Evolutionary conservation across 2,797 vertebrate species (phyloP), one percentile per base, ranked within the genome.

Genomic region (Manis pentadactyla): DNA sequence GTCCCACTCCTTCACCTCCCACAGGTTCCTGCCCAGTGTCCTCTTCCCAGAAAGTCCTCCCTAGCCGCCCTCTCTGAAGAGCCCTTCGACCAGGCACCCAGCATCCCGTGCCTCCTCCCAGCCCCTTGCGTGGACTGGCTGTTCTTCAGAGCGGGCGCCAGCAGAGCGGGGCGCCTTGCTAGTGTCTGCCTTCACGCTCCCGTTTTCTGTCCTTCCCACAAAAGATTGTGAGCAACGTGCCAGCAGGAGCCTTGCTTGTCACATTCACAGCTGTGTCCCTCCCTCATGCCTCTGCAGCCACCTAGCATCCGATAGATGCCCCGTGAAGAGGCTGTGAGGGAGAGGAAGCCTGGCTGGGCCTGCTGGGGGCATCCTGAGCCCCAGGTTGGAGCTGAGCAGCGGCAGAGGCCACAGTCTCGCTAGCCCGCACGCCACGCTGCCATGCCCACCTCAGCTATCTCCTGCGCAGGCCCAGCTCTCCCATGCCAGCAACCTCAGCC

Each of bases 121-220:
- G 12, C 4, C 4, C n/a, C 29, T 23, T 11, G 21, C 23, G 7
- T 0, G 0, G 57, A 14, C 5, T 6, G 4, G 18, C 87, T 42
- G 42, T 27, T 15, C 39, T 69, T 15, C 77, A 2, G 1, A 7
- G 7, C 8, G 0, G 0, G 27, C 11, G 15, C 23, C 18, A 46
- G 39, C 42, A 46, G 42, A 61, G 25, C 78, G 4, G 37, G 55
- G 5, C 21, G 78, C 31, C 4, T 25, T n/a, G 0, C 34, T 15
- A 1, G 23, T n/a, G 37, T 0, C 34, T 53, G 12, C 1, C 27
- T 51, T 27, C 53, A 15, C 1, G 25, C 42, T 2, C 61, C 8
- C 17, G n/a, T 46, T 46, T 79, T 55, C 49, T n/a, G 46, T 64
- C 63, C 61, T 84, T 69, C 42, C 42, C 42, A 46, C 42, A 46